These are phyloP conservation scores for Lathamus discolor DNA, from an alignment of 2,113 vertebrate genomes.

Conservation along the genomic window DNA sequence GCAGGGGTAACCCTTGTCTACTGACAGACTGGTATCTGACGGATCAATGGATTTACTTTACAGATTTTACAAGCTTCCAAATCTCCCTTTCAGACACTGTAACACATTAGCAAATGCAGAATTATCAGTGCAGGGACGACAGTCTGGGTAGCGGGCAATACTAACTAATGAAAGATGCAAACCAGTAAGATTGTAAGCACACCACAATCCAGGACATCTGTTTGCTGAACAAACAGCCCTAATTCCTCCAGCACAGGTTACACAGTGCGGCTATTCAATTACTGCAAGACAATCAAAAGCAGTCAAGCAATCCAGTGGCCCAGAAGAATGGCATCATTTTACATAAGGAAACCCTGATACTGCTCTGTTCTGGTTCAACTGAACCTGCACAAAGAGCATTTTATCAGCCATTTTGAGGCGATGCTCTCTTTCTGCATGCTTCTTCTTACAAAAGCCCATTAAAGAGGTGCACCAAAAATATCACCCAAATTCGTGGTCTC, in stretches of 20 bases:
- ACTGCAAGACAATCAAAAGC: slow-evolving; percentile 46
- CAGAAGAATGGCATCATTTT: slow-evolving; percentile 7
- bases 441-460: neutral
- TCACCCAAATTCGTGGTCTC: neutral
- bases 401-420: neutral
- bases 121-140: neutral
- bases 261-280: slow-evolving; percentile 39
- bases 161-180: slow-evolving; percentile 35
- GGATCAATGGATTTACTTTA: neutral
- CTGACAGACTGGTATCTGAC: neutral
- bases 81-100: neutral
- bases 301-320: neutral
- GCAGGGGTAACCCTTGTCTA: neutral
- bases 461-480: neutral
- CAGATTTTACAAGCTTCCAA: neutral
- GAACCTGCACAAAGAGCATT: slow-evolving; percentile 1
- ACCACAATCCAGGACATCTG: slow-evolving; percentile 48
- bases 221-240: slow-evolving; percentile 55
- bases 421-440: neutral
- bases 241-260: slow-evolving; percentile 49
- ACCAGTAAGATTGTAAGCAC: neutral
- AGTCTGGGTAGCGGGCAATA: neutral
- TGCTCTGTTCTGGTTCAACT: neutral
- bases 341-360: slow-evolving; percentile 46
- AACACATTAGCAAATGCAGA: neutral